Evolutionary conservation across 2,888 invertebrate genomes (phyloP).

Genomic region (Geophilus truncorum): DNA sequence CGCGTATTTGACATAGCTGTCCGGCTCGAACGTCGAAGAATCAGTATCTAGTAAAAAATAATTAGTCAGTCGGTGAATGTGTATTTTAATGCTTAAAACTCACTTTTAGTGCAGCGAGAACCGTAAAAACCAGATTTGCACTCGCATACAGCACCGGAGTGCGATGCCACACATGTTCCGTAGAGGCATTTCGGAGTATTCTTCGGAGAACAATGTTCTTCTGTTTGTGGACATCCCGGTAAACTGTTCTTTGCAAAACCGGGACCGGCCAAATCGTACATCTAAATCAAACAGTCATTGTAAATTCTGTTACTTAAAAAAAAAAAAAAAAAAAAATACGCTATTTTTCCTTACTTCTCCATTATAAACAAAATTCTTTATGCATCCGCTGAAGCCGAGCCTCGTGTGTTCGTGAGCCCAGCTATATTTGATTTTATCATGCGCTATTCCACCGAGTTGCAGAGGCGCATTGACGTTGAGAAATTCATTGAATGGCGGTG

Average conservation of each 20-base stretch:
- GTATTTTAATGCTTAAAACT: no score
- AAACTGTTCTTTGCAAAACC: conserved; percentile 75
- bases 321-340: no score
- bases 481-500: conserved; percentile 93
- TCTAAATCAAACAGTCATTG: conserved; percentile 46
- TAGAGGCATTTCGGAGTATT: conserved; percentile 69
- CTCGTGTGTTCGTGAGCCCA: conserved; percentile 37
- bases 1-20: conserved; percentile 95
- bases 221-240: conserved; percentile 88
- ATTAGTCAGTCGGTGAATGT: no score
- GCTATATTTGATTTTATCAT: conserved; percentile 53
- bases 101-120: conserved; percentile 47
- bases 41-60: conserved; percentile 57
- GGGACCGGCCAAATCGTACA: conserved; percentile 92
- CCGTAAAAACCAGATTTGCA: conserved; percentile 96
- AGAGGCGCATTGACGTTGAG: conserved; percentile 91
- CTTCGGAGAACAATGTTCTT: conserved; percentile 78
- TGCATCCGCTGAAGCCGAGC: conserved; percentile 88
- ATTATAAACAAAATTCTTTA: conserved; percentile 91
- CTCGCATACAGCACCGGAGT: conserved; percentile 74
- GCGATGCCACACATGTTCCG: conserved; percentile 88
- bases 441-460: conserved; percentile 88
- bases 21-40: conserved; percentile 85
- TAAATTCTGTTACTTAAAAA: no score
- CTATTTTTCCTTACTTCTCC: conserved; percentile 56